A percentile compares a stretch with the other conserved stretches of the same genome.
phyloP scores from a whole-genome alignment of 1,140 invertebrate species.

The Zaprionus lachaisei region DNA sequence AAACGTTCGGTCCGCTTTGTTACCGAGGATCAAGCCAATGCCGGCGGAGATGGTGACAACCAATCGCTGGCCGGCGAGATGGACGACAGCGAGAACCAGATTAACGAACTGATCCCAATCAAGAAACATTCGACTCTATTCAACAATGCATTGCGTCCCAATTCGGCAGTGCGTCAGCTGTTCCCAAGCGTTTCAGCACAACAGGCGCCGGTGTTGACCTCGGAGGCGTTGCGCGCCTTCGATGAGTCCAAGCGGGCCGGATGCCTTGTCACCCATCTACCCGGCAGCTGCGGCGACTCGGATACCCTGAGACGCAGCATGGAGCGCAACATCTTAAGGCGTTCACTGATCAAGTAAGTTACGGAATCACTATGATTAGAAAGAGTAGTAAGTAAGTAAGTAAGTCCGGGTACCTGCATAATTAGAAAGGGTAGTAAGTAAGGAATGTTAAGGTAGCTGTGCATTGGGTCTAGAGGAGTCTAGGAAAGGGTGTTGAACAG shows the following conservation, averaged over 20 bases:
- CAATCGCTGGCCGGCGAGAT: slow-evolving; percentile 62
- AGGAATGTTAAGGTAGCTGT: no score
- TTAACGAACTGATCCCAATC: slow-evolving; percentile 81
- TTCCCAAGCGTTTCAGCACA: slow-evolving; percentile 87
- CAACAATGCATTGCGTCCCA: slow-evolving; percentile 85
- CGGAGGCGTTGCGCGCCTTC: slow-evolving; percentile 88
- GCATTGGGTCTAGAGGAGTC: no score
- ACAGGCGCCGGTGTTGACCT: slow-evolving; percentile 87
- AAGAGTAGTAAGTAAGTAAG: no score
- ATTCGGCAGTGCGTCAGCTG: slow-evolving; percentile 90
- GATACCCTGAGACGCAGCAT: slow-evolving; percentile 88
- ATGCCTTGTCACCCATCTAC: slow-evolving; percentile 84
- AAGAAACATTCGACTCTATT: slow-evolving; percentile 84
- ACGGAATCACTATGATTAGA: no score
- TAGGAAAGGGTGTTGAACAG: no score
- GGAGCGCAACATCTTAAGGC: slow-evolving; percentile 89
- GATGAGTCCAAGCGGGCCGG: slow-evolving; percentile 88
- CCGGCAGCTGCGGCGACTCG: slow-evolving; percentile 85
- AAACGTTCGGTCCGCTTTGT: slow-evolving; percentile 84
- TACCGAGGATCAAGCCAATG: slow-evolving; percentile 64
- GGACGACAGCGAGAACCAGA: slow-evolving; percentile 80
- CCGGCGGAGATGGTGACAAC: slow-evolving; percentile 65
- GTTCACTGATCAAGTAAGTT: slow-evolving; percentile 89
- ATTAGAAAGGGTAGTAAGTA: no score
- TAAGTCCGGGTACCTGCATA: no score